Evolutionary conservation across 2,113 vertebrate species (phyloP).

Genomic region (Diadophis punctatus): DNA sequence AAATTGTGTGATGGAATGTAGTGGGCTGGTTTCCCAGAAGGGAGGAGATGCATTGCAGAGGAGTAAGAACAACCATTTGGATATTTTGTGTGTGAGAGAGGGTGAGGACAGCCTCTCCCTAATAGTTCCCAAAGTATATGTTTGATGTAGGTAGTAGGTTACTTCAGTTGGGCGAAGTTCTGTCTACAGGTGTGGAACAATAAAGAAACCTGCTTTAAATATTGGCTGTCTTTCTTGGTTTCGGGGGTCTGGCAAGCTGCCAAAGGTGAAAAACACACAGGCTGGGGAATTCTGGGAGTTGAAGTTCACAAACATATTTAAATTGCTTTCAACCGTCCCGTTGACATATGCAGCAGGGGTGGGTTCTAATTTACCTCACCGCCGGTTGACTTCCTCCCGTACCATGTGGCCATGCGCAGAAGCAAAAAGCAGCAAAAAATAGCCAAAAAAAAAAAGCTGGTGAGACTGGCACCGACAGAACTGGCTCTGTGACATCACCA

Average conservation of each 20-base stretch:
- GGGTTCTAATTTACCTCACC: no score
- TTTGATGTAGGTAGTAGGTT: not conserved
- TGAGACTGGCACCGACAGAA: no score
- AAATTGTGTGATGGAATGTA: not conserved
- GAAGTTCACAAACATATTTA: not conserved
- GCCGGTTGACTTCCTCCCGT: no score
- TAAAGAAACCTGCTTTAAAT: not conserved
- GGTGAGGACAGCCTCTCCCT: not conserved
- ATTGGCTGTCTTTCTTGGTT: not conserved
- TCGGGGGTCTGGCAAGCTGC: not conserved
- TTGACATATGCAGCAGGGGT: no score
- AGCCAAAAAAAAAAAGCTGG: no score
- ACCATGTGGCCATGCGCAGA: no score
- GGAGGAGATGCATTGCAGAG: not conserved
- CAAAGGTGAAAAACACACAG: not conserved
- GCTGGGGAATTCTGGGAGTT: not conserved
- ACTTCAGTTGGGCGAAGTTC: not conserved
- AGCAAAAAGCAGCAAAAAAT: no score
- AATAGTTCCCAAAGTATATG: not conserved
- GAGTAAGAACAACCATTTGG: not conserved
- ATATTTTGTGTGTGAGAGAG: not conserved
- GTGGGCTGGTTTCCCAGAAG: not conserved
- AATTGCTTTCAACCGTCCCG: no score
- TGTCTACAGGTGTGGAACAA: not conserved
- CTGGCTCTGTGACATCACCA: no score